phyloP scores from a whole-genome alignment of 92 coral and sea anemone genomes.

The Phenganax subtilis region DNA sequence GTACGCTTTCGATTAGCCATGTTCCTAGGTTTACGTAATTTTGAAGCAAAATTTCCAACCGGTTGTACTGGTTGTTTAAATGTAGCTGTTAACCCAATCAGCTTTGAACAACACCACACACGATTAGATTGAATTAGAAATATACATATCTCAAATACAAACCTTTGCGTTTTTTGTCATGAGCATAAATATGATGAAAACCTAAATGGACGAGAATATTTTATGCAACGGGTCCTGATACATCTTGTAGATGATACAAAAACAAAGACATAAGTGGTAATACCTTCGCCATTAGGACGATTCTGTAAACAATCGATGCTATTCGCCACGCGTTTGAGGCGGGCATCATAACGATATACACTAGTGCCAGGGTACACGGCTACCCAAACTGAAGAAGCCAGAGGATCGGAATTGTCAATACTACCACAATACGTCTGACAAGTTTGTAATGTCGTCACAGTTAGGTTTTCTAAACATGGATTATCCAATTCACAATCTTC shows the following conservation, averaged over 20 bases:
- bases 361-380: constrained; percentile 95
- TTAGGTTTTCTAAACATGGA: constrained; percentile 63
- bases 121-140: too few species aligned
- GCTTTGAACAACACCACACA: too few species aligned
- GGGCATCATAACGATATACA: constrained; percentile 97
- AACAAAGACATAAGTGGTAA: neutral
- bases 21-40: too few species aligned
- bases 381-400: constrained; percentile 84
- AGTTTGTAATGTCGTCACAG: constrained; percentile 86
- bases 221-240: too few species aligned
- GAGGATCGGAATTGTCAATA: constrained; percentile 47
- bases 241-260: neutral
- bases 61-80: too few species aligned
- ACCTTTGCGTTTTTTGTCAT: constrained; percentile 39
- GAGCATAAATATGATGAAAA: constrained; percentile 39
- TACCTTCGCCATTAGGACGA: constrained; percentile 84
- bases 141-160: neutral
- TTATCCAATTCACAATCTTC: constrained; percentile 83
- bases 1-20: neutral
- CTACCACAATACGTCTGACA: constrained; percentile 69
- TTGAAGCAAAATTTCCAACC: too few species aligned
- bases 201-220: constrained; percentile 26
- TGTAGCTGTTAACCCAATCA: too few species aligned
- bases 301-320: constrained; percentile 90
- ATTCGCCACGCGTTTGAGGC: constrained; percentile 70